These are phyloP conservation scores for Synanthedon andrenaeformis DNA, from an alignment of 2,888 invertebrate genomes.

Conservation along the genomic window DNA sequence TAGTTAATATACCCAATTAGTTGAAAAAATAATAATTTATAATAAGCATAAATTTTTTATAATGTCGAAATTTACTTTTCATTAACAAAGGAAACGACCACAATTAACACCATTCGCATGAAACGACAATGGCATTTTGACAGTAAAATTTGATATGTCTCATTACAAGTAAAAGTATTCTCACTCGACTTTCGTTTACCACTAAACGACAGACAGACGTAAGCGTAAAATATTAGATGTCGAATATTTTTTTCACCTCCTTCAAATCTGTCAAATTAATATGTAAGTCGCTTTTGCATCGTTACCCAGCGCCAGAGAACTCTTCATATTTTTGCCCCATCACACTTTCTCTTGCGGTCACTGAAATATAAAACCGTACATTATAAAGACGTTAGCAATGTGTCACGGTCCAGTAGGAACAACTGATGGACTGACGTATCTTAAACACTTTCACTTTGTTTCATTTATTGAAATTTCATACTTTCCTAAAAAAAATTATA, in stretches of 20 bases:
- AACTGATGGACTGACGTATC: conserved; percentile 18
- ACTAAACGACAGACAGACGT: neutral
- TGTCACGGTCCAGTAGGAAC: conserved; percentile 24
- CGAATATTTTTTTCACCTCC: neutral
- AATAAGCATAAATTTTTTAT: no score
- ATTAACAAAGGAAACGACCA: no score
- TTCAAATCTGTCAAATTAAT: neutral
- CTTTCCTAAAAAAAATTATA: neutral
- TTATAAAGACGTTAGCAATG: conserved; percentile 35
- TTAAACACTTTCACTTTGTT: conserved; percentile 24
- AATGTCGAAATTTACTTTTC: no score
- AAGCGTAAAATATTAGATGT: neutral
- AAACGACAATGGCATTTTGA: neutral
- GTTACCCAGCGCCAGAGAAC: no score
- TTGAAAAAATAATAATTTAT: no score
- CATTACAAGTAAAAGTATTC: neutral
- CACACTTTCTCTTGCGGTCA: conserved; percentile 45
- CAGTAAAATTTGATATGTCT: neutral
- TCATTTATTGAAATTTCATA: conserved; percentile 4
- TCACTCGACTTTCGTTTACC: neutral
- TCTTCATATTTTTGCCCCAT: neutral
- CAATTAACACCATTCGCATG: neutral
- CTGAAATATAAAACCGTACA: conserved; percentile 33
- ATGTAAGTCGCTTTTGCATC: neutral
- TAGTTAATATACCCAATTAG: no score